Evolutionary conservation across 1,140 invertebrate species (phyloP).

Genomic region (Ephestia elutella): DNA sequence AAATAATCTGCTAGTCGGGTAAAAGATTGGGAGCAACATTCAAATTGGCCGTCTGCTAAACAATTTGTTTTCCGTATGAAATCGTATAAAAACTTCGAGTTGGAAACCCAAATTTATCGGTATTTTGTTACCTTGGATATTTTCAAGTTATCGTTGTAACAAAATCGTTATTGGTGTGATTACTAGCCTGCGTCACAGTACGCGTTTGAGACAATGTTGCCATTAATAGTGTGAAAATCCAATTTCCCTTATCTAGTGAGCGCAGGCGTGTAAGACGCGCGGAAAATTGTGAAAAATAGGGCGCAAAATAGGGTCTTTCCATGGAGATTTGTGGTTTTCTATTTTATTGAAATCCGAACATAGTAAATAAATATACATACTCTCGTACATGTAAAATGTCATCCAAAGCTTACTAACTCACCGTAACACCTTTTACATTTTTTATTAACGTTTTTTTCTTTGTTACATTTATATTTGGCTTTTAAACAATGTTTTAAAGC

Average conservation of each 20-base stretch:
- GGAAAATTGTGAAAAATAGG: slow-evolving; percentile 62
- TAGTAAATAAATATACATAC: neutral
- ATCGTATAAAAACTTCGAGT: too few species aligned
- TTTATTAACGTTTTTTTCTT: too few species aligned
- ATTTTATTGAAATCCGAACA: neutral
- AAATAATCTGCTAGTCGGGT: too few species aligned
- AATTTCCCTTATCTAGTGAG: slow-evolving; percentile 30
- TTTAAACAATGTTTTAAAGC: too few species aligned
- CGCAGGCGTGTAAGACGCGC: slow-evolving; percentile 46
- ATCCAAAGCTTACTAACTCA: too few species aligned
- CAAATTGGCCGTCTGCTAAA: too few species aligned
- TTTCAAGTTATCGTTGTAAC: neutral
- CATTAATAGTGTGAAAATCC: slow-evolving; percentile 31
- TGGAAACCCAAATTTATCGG: neutral
- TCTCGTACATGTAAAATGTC: too few species aligned
- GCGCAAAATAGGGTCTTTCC: neutral
- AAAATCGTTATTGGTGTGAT: neutral
- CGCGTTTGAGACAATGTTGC: slow-evolving; percentile 9
- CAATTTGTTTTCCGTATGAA: too few species aligned
- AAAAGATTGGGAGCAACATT: too few species aligned
- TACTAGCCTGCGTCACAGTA: neutral
- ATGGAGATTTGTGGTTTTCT: too few species aligned
- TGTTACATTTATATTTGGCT: too few species aligned
- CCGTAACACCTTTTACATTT: too few species aligned
- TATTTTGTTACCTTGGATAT: neutral